phyloP scores from a whole-genome alignment of 1,140 invertebrate genomes.

The Leguminivora glycinivorella region DNA sequence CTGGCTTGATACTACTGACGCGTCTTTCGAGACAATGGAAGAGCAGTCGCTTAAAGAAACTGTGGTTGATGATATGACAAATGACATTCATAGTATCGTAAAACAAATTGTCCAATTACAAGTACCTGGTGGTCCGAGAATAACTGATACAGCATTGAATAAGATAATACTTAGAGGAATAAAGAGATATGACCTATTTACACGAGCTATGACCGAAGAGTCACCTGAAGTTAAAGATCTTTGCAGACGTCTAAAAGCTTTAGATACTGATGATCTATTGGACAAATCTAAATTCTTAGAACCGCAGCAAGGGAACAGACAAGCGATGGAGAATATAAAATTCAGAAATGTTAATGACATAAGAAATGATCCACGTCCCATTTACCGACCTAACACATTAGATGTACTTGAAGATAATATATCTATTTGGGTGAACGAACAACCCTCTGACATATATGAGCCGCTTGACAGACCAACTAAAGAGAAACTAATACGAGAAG shows the following conservation, averaged over 20 bases:
- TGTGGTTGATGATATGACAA: conserved; percentile 31
- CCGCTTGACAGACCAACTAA: conserved; percentile 30
- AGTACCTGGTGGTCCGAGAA: conserved; percentile 8
- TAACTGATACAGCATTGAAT: background rate
- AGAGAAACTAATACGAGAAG: conserved; percentile 35
- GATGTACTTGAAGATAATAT: conserved; percentile 48
- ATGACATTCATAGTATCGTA: conserved; percentile 35
- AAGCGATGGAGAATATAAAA: conserved; percentile 35
- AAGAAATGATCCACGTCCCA: background rate
- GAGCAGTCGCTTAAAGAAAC: conserved; percentile 28
- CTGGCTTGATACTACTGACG: conserved; percentile 49
- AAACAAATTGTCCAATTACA: conserved; percentile 39
- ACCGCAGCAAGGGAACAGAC: conserved; percentile 36
- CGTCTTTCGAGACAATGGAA: conserved; percentile 32
- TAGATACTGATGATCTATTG: conserved; percentile 19
- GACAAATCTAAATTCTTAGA: conserved; percentile 21
- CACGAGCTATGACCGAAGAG: background rate
- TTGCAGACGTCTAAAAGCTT: background rate
- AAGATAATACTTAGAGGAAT: conserved; percentile 9
- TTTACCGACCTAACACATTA: conserved; percentile 30
- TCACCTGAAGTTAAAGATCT: background rate
- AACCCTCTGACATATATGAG: conserved; percentile 37
- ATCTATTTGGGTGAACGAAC: conserved; percentile 47
- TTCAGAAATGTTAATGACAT: conserved; percentile 29
- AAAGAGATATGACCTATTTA: background rate